These are phyloP conservation scores for Acromyrmex echinatior DNA, from an alignment of 1,140 invertebrate genomes.

Conservation along the genomic window DNA sequence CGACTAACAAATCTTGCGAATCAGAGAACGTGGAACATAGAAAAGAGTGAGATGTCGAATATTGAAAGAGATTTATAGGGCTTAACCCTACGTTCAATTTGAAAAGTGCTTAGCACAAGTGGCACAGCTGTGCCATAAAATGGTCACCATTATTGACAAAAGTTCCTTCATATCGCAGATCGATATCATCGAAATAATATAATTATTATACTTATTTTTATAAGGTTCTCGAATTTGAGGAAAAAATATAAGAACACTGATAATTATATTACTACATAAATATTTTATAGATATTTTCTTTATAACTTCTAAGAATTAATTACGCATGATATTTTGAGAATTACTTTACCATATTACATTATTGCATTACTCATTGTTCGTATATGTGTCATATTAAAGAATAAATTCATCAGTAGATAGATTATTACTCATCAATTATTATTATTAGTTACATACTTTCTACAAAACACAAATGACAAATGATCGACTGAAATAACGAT, in stretches of 20 bases:
- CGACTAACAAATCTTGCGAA: conserved; percentile 63
- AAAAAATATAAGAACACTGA: not conserved
- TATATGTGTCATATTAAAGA: not conserved
- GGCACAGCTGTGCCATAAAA: conserved; percentile 79
- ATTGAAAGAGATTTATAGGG: conserved; percentile 62
- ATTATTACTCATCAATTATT: conserved; percentile 59
- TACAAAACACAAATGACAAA: not conserved
- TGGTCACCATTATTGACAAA: conserved; percentile 69
- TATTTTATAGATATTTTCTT: not conserved
- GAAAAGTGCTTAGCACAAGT: conserved; percentile 71
- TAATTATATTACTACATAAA: not conserved
- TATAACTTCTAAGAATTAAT: not conserved
- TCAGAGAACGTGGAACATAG: conserved; percentile 36
- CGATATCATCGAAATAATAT: conserved; percentile 33
- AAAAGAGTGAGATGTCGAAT: conserved; percentile 45
- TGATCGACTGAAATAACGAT: not conserved
- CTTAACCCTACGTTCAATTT: conserved; percentile 62
- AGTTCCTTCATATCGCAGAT: conserved; percentile 34
- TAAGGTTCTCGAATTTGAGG: not conserved
- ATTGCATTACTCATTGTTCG: not conserved
- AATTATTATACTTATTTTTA: not conserved
- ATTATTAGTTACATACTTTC: not conserved
- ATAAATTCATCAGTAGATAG: conserved; percentile 10
- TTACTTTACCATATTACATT: not conserved
- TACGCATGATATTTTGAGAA: not conserved